Base-by-base conservation (phyloP, 2,113 vertebrate genomes). In the Peromyscus polionotus region DNA sequence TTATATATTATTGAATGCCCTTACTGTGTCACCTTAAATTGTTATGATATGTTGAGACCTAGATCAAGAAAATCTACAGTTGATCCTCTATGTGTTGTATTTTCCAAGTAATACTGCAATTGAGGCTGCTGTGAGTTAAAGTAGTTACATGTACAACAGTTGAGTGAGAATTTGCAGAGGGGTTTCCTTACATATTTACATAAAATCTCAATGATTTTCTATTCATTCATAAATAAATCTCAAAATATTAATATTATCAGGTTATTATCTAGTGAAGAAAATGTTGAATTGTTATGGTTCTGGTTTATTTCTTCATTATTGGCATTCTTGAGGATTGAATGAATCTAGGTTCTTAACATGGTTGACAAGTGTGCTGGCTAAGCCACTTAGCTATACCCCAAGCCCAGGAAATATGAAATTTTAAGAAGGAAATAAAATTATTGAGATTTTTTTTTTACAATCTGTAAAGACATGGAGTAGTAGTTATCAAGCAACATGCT, bases 221-320 rank as follows among this genome's bases (percentile, higher is more conserved):
- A 45, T 33, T 77, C 75, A 24, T 63, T 8, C 12, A 77, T 89
- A 85, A 79, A 54, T 54, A 91, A 24, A 61, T 33, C 9, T 87
- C 6, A 93, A 81, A 77, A 88, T 63, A 16, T 87, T 93, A 61
- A 76, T 54, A 77, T 67, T 88, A 67, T 92, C 26, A 80, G 59
- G 24, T 48, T 75, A 70, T n/a, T 89, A 20, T 8, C 89, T 68
- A 42, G 63, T 63, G 72, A 51, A 48, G 8, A 26, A 59, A 91
- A 65, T 63, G 48, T 48, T 67, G 63, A 88, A 20, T 51, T 48
- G 16, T 48, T 36, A 20, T 45, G 39, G 16, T 67, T 63, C 67
- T 67, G 26, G 2, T 45, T 67, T 67, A 48, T 87, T 86, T 86
- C 10, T 86, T 67, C 33, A 88, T 57, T 57, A 54, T 57, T 88